phyloP scores from a whole-genome alignment of 2,113 vertebrate genomes.

The Catharus fuscescens region DNA sequence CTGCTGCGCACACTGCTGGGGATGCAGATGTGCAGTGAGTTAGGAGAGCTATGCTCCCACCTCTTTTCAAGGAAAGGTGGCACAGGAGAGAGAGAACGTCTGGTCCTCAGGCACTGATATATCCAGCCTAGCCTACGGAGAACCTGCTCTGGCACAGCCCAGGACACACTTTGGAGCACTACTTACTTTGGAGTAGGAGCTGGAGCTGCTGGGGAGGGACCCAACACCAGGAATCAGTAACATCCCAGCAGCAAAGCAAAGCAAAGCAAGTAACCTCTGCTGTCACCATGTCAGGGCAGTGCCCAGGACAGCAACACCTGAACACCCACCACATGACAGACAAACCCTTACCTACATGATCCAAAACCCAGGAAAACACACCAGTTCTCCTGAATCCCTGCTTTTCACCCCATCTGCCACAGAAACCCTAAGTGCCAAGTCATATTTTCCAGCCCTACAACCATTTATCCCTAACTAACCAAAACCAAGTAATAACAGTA shows the following conservation, averaged over 20 bases:
- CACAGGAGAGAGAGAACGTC: not conserved
- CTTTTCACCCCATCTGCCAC: not conserved
- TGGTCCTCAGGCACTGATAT: not conserved
- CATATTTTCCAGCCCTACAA: slow-evolving; percentile 18
- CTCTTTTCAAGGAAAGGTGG: not conserved
- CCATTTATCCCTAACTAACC: not conserved
- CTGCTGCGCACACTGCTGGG: not conserved
- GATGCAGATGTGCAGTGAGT: not conserved
- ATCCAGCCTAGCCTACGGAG: not conserved
- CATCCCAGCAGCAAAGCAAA: not conserved
- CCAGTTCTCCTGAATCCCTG: not conserved
- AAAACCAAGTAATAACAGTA: not conserved
- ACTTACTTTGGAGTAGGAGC: not conserved
- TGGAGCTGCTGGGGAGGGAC: not conserved
- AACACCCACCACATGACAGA: not conserved
- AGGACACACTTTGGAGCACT: not conserved
- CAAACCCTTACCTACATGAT: not conserved
- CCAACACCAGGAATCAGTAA: not conserved
- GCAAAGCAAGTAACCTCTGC: not conserved
- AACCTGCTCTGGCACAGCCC: not conserved
- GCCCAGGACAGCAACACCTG: not conserved
- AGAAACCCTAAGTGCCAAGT: not conserved
- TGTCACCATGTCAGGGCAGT: not conserved
- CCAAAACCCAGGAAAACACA: not conserved
- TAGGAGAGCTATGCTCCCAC: not conserved